Evolutionary conservation across 2,113 vertebrate genomes (phyloP).

Genomic region (Cariama cristata): DNA sequence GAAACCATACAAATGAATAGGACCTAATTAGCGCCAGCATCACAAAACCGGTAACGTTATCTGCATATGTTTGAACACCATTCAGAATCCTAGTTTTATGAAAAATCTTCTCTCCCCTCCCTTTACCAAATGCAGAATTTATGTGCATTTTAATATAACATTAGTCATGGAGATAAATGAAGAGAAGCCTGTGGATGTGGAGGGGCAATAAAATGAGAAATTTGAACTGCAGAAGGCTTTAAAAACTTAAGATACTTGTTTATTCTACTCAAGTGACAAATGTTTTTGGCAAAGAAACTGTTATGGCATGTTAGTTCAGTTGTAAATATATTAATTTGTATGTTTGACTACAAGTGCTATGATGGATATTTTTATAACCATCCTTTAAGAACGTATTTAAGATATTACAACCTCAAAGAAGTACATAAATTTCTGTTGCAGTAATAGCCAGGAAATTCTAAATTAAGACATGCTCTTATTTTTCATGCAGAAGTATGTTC

Average conservation of each 20-base stretch:
- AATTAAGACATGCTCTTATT: neutral
- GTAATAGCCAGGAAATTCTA: neutral
- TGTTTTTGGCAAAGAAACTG: neutral
- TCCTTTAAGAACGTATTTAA: neutral
- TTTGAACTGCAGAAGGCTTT: neutral
- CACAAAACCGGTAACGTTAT: neutral
- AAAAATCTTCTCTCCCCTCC: neutral
- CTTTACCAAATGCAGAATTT: neutral
- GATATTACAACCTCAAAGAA: neutral
- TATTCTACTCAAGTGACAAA: neutral
- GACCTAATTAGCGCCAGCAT: neutral
- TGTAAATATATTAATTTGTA: slow-evolving; percentile 22
- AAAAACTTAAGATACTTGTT: slow-evolving; percentile 19
- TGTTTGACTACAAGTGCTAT: neutral
- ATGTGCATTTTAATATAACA: neutral
- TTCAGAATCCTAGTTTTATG: neutral
- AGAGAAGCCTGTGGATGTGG: neutral
- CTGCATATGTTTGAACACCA: neutral
- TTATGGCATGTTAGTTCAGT: neutral
- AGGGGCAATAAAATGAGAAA: neutral
- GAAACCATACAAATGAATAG: slow-evolving; percentile 7
- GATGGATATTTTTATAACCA: neutral
- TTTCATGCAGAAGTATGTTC: neutral
- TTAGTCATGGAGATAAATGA: neutral
- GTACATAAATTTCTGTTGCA: neutral